A percentile compares a stretch with the other conserved stretches of the same genome.
Evolutionary conservation across 2,113 vertebrate species (phyloP).

Genomic region (Pontoporia blainvillei): DNA sequence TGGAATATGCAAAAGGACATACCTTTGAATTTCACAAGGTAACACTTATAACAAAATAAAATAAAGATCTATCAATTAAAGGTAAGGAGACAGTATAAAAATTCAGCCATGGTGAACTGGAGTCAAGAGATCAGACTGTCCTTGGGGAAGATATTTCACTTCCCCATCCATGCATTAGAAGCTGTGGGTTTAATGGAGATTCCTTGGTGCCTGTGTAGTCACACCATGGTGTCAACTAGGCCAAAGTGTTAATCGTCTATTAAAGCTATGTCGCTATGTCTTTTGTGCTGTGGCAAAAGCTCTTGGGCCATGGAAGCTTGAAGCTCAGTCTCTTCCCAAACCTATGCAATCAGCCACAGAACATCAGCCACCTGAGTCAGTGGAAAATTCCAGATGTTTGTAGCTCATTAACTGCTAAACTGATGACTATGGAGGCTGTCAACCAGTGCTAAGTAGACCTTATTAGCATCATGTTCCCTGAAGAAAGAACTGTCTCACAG

Average conservation of each 20-base stretch:
- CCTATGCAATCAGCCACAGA: background rate
- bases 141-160: background rate
- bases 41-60: background rate
- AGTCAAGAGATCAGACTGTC: background rate
- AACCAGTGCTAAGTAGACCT: background rate
- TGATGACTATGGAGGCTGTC: background rate
- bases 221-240: background rate
- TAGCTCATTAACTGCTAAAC: background rate
- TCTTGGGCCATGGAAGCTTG: background rate
- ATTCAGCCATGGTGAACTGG: background rate
- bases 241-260: background rate
- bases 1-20: background rate
- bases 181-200: too few relatives aligned
- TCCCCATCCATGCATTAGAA: background rate
- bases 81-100: background rate
- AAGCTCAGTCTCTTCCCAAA: background rate
- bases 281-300: slow-evolving; percentile 16
- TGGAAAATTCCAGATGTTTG: slow-evolving; percentile 31
- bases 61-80: background rate
- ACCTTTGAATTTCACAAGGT: background rate
- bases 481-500: background rate
- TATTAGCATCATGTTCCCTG: background rate
- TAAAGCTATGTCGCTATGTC: background rate
- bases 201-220: background rate
- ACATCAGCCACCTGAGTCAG: background rate